Conservation (phyloP, 2,113 vertebrate species). For the Elanus axillaris region DNA sequence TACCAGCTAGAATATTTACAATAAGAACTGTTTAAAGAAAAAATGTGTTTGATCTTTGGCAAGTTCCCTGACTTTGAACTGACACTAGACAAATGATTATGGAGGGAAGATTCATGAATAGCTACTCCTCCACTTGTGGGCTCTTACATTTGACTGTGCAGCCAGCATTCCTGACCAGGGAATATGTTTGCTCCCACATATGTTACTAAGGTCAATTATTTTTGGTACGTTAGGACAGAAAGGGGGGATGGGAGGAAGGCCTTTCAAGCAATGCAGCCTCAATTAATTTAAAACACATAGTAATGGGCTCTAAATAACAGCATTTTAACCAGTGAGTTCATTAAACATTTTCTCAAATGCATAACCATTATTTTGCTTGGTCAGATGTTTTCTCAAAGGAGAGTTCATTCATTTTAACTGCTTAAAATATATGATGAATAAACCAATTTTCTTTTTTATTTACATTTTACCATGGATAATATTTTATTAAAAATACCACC, state of each 20-base stretch:
- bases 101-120: constrained; percentile 13
- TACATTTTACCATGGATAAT: constrained; percentile 67
- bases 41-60: constrained; percentile 20
- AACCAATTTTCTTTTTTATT: constrained; percentile 72
- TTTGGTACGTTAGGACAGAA: neutral
- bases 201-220: constrained; percentile 44
- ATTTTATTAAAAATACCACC: constrained; percentile 65
- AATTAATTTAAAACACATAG: constrained; percentile 65
- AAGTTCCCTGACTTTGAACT: constrained; percentile 53
- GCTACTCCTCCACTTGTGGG: neutral
- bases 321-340: constrained; percentile 70
- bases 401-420: constrained; percentile 71
- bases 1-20: constrained; percentile 36
- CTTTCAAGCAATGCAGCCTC: constrained; percentile 14
- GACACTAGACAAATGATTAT: constrained; percentile 16
- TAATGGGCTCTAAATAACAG: constrained; percentile 64
- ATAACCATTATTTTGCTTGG: constrained; percentile 72
- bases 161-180: neutral
- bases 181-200: neutral
- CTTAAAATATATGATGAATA: constrained; percentile 67
- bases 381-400: constrained; percentile 75
- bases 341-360: constrained; percentile 71
- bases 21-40: constrained; percentile 33
- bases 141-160: neutral
- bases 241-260: neutral